Evolutionary conservation across 2,888 invertebrate species (phyloP).

Genomic region (Copidosoma aretas): DNA sequence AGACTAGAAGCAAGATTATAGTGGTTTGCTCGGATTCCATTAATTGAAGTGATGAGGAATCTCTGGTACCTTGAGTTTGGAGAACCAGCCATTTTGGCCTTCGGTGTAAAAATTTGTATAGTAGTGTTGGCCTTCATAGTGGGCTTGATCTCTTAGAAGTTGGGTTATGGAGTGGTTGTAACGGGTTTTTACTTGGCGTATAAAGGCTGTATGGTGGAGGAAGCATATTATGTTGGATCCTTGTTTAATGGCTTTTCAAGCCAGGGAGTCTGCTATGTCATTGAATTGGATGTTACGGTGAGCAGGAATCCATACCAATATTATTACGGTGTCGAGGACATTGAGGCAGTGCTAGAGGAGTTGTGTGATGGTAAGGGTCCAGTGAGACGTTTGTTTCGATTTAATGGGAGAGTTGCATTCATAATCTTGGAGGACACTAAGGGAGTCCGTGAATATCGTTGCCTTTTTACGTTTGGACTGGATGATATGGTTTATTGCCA

Average conservation of each 20-base stretch:
- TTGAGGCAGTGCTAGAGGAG: not conserved
- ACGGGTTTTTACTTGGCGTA: too few relatives aligned
- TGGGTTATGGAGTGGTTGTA: too few relatives aligned
- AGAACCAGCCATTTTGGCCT: not conserved
- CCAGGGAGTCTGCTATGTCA: not conserved
- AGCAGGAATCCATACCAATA: not conserved
- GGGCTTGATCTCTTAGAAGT: not conserved
- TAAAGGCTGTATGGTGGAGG: not conserved
- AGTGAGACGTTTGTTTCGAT: not conserved
- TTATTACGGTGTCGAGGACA: not conserved
- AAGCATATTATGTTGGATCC: too few relatives aligned
- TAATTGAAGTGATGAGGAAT: not conserved
- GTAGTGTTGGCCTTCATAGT: not conserved
- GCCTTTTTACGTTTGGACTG: not conserved
- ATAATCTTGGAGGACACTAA: not conserved
- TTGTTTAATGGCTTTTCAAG: not conserved
- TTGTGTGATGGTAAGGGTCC: not conserved
- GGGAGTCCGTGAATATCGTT: not conserved
- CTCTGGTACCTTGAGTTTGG: not conserved
- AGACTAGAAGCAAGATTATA: not conserved
- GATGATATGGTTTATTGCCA: not conserved
- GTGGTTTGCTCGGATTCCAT: slow-evolving; percentile 10
- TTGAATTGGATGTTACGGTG: not conserved
- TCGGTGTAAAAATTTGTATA: not conserved
- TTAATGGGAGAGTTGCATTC: not conserved